Evolutionary conservation across 2,113 vertebrate genomes (phyloP), one percentile per base, ranked within the genome.

Genomic region (Ciconia stormi): DNA sequence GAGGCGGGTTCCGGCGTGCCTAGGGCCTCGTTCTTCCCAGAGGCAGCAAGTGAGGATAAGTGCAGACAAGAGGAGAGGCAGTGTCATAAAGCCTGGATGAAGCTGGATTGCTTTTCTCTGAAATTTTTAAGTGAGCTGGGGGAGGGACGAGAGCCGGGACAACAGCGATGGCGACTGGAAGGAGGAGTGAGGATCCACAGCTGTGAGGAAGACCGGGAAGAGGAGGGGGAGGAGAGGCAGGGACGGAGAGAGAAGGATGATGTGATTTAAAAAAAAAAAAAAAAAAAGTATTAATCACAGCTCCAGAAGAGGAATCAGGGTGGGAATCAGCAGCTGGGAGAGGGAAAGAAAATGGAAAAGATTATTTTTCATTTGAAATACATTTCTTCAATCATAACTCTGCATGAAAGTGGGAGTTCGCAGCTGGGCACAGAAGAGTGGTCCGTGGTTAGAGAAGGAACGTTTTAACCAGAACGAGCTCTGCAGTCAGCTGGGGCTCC

Each of bases 291-390:
- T 97, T 97, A 96, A 96, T 97, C 97, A 94, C 91, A 88, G 89
- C 71, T 97, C 95, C 94, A 97, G 94, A 97, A 81, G 50, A 93
- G 82, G 91, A 94, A 96, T 96, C 27, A 91, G 94, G 93, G 87
- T 97, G 95, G 97, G 97, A 98, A 97, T 96, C 94, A 80, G 91
- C 97, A 98, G 97, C 97, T 98, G 97, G 97, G 93, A 98, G 66
- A 96, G 71, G 65, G 53, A 94, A 91, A 91, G 96, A 93, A 13
- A 97, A 89, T 97, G 93, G 87, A 98, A 98, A 97, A 97, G 82
- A 97, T 96, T 92, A 96, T 96, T 96, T 96, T 86, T 98, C 95
- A 94, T 97, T 95, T 97, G 83, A 94, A 93, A 97, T 88, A 23
- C 50, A 4, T 96, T 95, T 96, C 93, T 96, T 98, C 95, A 96